phyloP scores from a whole-genome alignment of 1,140 invertebrate genomes.

The Drosophila subobscura region DNA sequence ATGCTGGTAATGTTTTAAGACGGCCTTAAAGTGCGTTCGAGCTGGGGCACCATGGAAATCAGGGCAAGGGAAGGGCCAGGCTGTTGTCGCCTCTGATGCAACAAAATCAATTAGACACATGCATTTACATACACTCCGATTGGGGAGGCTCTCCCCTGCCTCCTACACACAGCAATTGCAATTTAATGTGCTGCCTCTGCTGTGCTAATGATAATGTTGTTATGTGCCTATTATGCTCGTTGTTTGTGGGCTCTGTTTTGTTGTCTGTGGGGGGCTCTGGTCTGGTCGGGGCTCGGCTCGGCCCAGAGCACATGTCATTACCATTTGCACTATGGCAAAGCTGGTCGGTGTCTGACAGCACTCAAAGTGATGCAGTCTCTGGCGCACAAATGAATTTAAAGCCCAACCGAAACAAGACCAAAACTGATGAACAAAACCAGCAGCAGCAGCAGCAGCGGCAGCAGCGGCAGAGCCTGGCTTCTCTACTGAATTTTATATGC shows the following conservation, averaged over 20 bases:
- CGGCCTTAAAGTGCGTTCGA: conserved; percentile 69
- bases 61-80: conserved; percentile 14
- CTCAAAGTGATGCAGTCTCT: conserved; percentile 49
- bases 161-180: conserved; percentile 52
- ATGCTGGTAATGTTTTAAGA: conserved; percentile 69
- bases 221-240: conserved; percentile 71
- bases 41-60: conserved; percentile 22
- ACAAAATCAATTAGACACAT: conserved; percentile 77
- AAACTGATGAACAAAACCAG: conserved; percentile 10
- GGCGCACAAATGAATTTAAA: conserved; percentile 34
- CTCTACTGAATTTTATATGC: conserved; percentile 29
- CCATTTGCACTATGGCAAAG: conserved; percentile 58
- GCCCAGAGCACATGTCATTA: conserved; percentile 57
- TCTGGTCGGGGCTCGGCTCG: conserved; percentile 1
- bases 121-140: conserved; percentile 51
- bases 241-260: conserved; percentile 36
- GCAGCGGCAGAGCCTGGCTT: not conserved
- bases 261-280: conserved; percentile 7
- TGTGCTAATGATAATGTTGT: conserved; percentile 76
- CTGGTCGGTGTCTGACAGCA: conserved; percentile 43
- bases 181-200: conserved; percentile 64
- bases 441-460: not conserved
- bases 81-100: conserved; percentile 39
- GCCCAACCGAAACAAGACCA: conserved; percentile 5
- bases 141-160: conserved; percentile 20